Base-by-base conservation (phyloP, 2,113 vertebrate genomes). In the Myotis brandtii region DNA sequence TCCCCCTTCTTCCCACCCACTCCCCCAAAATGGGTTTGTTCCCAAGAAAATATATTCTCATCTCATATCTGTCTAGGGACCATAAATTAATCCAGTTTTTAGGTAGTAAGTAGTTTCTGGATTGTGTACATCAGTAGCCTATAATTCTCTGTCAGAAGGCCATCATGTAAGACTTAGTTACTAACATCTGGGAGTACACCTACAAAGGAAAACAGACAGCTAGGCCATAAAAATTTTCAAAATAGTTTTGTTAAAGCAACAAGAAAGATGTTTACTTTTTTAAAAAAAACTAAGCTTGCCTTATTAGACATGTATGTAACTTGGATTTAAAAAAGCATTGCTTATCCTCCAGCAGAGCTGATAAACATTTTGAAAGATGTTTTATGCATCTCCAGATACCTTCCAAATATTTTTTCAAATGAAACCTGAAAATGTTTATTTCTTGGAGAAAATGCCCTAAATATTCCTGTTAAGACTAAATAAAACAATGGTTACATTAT, bases 21-120 rank as follows among this genome's bases (percentile, higher is more conserved):
- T 11, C 62, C 52, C 34, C 37, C 52, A 18, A 79, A 62, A 88
- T 59, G 18, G 83, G 46, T 93, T 87, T 82, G 34, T 18, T 67
- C 30, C 70, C 46, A 46, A 62, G 27, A 95, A 98, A 64, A 69
- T 72, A 86, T 25, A 69, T 54, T 77, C 52, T 89, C n/a, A 48
- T 95, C 46, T 95, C 30, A 89, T 52, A 84, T 79, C 52, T 93
- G 23, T 54, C 62, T 92, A 87, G 66, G 46, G 50, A 66, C 37
- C 67, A 96, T 52, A 66, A 32, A 87, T 81, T 89, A 95, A 89
- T 95, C 72, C 20, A 76, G 73, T 89, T 85, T 95, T 86, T 62
- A 76, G 32, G 34, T 80, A 84, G 54, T 69, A 88, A 86, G n/a
- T 87, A 64, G 85, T 88, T 93, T 93, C 69, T 94, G 70, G 80